phyloP scores from a whole-genome alignment of 2,888 invertebrate species.

The Cynaeus angustus region DNA sequence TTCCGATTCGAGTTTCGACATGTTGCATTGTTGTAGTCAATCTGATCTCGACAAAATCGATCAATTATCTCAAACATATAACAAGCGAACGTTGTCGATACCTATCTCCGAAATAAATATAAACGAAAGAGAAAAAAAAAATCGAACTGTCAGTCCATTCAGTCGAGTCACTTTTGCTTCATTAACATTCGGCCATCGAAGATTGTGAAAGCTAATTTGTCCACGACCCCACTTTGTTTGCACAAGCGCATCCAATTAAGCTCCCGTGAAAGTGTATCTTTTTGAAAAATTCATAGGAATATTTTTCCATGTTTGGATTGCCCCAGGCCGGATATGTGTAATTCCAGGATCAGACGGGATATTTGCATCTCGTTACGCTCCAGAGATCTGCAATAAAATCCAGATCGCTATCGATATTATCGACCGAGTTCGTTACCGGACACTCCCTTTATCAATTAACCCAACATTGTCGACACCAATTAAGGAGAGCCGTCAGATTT shows the following conservation, averaged over 20 bases:
- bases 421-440: background rate
- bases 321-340: slow-evolving; percentile 14
- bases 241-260: background rate
- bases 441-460: background rate
- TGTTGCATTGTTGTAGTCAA: slow-evolving; percentile 23
- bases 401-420: slow-evolving; percentile 10
- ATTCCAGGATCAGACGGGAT: slow-evolving; percentile 34
- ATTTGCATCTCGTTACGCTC: slow-evolving; percentile 27
- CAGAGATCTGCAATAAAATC: slow-evolving; percentile 26
- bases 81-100: slow-evolving; percentile 21
- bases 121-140: slow-evolving; percentile 6
- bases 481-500: no score
- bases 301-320: background rate
- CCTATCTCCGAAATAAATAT: slow-evolving; percentile 27
- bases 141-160: background rate
- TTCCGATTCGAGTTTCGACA: slow-evolving; percentile 8
- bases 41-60: slow-evolving; percentile 18
- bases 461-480: background rate
- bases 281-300: slow-evolving; percentile 1
- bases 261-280: background rate
- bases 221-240: background rate
- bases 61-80: slow-evolving; percentile 26
- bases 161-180: slow-evolving; percentile 31
- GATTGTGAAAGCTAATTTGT: slow-evolving; percentile 1
- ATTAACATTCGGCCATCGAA: slow-evolving; percentile 11